These are phyloP conservation scores for Todus mexicanus DNA, from an alignment of 2,797 vertebrate species.

Conservation along the genomic window DNA sequence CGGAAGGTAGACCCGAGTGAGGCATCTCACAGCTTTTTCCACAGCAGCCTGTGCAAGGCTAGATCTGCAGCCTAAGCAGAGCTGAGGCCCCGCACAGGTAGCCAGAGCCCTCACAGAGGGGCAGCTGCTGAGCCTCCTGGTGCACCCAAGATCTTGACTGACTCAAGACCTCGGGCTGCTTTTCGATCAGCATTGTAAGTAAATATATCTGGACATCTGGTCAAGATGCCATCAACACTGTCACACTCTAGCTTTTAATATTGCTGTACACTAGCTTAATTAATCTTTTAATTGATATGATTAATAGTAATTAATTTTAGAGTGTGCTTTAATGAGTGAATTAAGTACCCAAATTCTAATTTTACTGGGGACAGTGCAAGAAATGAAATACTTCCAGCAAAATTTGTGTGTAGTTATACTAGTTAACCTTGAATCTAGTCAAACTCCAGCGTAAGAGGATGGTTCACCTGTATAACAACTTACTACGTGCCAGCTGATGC, in stretches of 20 bases:
- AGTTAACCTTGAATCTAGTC: not conserved
- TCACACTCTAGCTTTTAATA: not conserved
- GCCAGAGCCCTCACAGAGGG: not conserved
- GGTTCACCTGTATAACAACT: not conserved
- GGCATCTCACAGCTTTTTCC: not conserved
- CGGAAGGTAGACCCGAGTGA: not conserved
- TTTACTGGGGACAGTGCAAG: not conserved
- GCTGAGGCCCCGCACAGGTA: not conserved
- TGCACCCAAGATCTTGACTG: not conserved
- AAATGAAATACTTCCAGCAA: not conserved
- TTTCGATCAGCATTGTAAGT: not conserved
- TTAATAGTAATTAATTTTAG: not conserved
- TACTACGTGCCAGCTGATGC: not conserved
- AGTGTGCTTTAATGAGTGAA: not conserved
- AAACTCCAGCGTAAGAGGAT: not conserved
- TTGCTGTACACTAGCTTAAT: not conserved
- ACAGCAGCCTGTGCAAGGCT: not conserved
- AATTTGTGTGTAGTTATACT: not conserved
- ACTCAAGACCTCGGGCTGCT: too few species aligned
- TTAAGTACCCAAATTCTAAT: not conserved
- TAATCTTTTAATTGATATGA: not conserved
- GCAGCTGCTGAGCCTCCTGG: not conserved
- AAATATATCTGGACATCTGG: not conserved
- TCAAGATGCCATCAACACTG: not conserved
- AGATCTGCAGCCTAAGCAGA: not conserved